Evolutionary conservation across 2,113 vertebrate species (phyloP).

Genomic region (Gambusia holbrooki): DNA sequence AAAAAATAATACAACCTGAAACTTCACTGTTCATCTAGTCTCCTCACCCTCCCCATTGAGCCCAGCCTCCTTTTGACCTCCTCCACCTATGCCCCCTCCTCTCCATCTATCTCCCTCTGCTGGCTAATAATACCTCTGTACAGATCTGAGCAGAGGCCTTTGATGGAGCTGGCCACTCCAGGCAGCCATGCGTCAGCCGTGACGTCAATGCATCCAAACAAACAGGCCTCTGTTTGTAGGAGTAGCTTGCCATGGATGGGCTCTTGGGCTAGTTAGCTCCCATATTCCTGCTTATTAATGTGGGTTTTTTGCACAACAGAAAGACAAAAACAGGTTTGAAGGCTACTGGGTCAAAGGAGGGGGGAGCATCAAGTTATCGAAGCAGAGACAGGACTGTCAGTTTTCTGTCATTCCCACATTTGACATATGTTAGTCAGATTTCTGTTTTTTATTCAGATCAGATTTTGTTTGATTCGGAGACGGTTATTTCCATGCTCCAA

Average conservation of each 20-base stretch:
- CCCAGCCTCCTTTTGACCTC: neutral
- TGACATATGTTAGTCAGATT: too few species aligned
- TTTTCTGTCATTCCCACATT: too few species aligned
- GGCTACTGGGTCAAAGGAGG: neutral
- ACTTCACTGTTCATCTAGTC: neutral
- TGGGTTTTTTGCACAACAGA: neutral
- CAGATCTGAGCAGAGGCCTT: conserved; percentile 6
- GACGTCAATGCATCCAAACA: conserved; percentile 17
- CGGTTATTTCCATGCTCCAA: too few species aligned
- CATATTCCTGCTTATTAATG: neutral
- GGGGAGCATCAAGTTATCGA: neutral
- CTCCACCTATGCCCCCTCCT: neutral
- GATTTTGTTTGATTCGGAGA: too few species aligned
- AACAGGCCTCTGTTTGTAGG: conserved; percentile 11
- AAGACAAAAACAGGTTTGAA: neutral
- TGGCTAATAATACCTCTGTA: conserved; percentile 9
- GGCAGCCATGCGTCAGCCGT: conserved; percentile 3
- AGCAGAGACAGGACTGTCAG: neutral
- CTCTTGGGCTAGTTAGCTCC: neutral
- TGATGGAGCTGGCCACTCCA: neutral
- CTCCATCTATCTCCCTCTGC: conserved; percentile 5
- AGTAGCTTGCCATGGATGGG: neutral
- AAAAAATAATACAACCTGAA: neutral
- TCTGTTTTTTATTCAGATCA: too few species aligned
- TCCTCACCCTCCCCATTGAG: too few species aligned